A percentile compares a stretch with the other conserved stretches of the same genome.
phyloP scores from a whole-genome alignment of 2,888 invertebrate genomes.

The Orthonevra nobilis region DNA sequence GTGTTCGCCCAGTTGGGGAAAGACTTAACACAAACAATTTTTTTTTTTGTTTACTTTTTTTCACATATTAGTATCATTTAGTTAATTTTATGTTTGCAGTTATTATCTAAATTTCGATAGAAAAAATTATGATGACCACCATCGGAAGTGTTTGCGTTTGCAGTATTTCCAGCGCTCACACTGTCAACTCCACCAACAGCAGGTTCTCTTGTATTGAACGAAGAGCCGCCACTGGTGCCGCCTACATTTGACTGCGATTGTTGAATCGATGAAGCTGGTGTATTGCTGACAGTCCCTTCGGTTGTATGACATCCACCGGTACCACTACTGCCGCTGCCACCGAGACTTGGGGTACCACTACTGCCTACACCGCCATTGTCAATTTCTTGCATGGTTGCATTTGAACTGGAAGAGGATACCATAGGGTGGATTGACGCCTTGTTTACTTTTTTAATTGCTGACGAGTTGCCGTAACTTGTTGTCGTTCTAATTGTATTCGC shows the following conservation, averaged over 20 bases:
- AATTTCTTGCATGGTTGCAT: conserved; percentile 81
- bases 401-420: conserved; percentile 83
- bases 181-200: conserved; percentile 74
- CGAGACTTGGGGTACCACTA: conserved; percentile 71
- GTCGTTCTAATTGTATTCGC: conserved; percentile 94
- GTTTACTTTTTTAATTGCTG: conserved; percentile 95
- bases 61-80: too few species aligned
- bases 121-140: conserved; percentile 76
- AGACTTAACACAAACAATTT: too few species aligned
- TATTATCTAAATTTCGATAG: conserved; percentile 81
- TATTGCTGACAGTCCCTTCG: conserved; percentile 78
- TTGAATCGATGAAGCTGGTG: conserved; percentile 75
- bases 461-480: conserved; percentile 92
- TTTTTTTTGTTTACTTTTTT: too few species aligned
- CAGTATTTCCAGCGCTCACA: conserved; percentile 71
- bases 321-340: conserved; percentile 72
- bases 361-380: conserved; percentile 75
- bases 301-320: conserved; percentile 74
- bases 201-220: conserved; percentile 78
- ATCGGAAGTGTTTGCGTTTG: conserved; percentile 70
- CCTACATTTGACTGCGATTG: conserved; percentile 79
- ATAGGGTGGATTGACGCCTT: conserved; percentile 87
- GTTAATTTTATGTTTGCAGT: too few species aligned
- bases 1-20: too few species aligned
- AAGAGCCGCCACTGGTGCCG: conserved; percentile 77